phyloP scores from a whole-genome alignment of 2,113 vertebrate species.

The Myrmophylax atrothorax region DNA sequence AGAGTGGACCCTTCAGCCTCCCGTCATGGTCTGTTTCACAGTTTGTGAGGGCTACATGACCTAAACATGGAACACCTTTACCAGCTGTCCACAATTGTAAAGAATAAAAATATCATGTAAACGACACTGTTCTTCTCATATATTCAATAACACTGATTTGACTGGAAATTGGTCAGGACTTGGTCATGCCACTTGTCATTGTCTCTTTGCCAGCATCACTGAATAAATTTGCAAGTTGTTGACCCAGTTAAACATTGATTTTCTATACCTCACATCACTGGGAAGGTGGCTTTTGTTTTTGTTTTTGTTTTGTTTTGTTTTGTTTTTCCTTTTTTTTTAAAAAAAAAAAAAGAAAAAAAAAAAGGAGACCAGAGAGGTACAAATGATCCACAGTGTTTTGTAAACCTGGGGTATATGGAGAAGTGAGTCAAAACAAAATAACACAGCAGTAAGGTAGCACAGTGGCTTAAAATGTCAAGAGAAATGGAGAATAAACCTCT shows the following conservation, averaged over 20 bases:
- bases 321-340: no score
- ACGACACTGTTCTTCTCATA: background rate
- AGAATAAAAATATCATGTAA: background rate
- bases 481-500: background rate
- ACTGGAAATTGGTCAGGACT: constrained; percentile 32
- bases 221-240: constrained; percentile 25
- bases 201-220: background rate
- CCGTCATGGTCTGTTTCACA: background rate
- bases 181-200: background rate
- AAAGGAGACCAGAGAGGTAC: background rate
- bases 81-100: background rate
- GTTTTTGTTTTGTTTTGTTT: no score
- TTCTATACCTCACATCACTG: background rate
- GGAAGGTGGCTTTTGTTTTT: background rate
- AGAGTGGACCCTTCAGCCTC: background rate
- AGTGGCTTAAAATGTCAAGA: background rate
- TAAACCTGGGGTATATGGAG: background rate
- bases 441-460: background rate
- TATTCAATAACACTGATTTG: background rate
- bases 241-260: constrained; percentile 3
- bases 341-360: background rate
- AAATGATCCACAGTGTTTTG: background rate
- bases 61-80: background rate
- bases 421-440: background rate
- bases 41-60: background rate